Conservation (phyloP, 1,140 invertebrate genomes). For the Ceratoteleas bidentatus region DNA sequence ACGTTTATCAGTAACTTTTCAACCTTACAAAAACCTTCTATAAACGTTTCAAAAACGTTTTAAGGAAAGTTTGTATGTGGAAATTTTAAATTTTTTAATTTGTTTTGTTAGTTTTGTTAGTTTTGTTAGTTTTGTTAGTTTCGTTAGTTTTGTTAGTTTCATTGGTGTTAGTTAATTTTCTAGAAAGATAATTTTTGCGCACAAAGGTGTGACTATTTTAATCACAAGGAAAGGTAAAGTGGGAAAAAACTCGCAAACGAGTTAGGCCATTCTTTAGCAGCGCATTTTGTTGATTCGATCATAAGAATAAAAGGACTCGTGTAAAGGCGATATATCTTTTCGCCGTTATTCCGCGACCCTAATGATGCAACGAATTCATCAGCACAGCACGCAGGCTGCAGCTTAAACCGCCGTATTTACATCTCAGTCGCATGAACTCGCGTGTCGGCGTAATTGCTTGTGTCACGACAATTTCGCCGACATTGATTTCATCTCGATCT, state of each 20-base stretch:
- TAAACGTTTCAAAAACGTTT: too few species aligned
- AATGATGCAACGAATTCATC: conserved; percentile 34
- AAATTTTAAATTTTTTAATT: too few species aligned
- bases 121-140: too few species aligned
- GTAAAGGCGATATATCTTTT: conserved; percentile 30
- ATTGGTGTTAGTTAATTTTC: background rate
- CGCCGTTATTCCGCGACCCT: conserved; percentile 29
- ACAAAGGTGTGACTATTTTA: too few species aligned
- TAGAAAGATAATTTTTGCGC: too few species aligned
- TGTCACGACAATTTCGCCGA: conserved; percentile 48
- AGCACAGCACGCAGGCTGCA: conserved; percentile 48
- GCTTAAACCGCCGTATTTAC: conserved; percentile 57
- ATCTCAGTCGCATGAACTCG: conserved; percentile 64
- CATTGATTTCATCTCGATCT: conserved; percentile 52
- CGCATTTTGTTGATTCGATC: conserved; percentile 22
- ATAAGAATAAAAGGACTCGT: conserved; percentile 16
- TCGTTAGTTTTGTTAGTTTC: too few species aligned
- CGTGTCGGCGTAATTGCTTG: conserved; percentile 51
- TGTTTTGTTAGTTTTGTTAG: too few species aligned
- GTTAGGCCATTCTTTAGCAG: background rate
- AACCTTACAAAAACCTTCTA: too few species aligned
- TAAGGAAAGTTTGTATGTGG: too few species aligned
- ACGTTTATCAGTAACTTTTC: too few species aligned
- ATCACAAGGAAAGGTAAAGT: too few species aligned
- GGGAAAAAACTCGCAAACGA: background rate